Conservation (phyloP, 2,113 vertebrate genomes). For the Rhadina sibilatrix region DNA sequence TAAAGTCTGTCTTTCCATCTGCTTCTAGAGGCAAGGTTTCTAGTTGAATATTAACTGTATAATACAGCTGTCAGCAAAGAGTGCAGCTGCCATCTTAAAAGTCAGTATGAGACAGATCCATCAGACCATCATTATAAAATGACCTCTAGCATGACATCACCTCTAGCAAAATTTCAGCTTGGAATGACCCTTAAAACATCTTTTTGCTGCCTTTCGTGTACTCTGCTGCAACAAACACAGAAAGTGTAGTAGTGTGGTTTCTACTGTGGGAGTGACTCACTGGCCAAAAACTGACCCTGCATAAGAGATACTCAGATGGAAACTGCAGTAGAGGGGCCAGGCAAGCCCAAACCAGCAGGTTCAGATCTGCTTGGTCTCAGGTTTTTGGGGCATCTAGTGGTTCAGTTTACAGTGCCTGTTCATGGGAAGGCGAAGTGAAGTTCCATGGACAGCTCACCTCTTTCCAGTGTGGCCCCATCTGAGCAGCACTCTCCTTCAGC, state of each 20-base stretch:
- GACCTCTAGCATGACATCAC: neutral
- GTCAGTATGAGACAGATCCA: neutral
- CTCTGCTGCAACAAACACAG: neutral
- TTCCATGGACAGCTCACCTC: neutral
- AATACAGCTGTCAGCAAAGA: neutral
- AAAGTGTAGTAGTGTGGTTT: neutral
- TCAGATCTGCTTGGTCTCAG: neutral
- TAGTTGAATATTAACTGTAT: neutral
- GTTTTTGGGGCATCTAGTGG: neutral
- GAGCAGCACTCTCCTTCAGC: neutral
- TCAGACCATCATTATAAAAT: neutral
- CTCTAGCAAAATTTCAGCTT: neutral
- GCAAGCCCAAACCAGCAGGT: neutral
- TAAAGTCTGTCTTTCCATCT: neutral
- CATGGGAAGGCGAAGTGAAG: neutral
- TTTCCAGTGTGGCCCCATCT: rapidly evolving
- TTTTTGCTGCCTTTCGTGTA: neutral
- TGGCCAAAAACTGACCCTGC: rapidly evolving
- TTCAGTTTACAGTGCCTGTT: rapidly evolving
- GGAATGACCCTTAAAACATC: neutral
- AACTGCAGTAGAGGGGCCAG: neutral
- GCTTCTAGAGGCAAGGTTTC: neutral
- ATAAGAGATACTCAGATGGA: neutral
- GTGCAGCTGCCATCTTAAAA: neutral
- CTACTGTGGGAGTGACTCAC: rapidly evolving